Evolutionary conservation across 2,888 invertebrate species (phyloP).

Genomic region (Gonocerus acuteangulatus): DNA sequence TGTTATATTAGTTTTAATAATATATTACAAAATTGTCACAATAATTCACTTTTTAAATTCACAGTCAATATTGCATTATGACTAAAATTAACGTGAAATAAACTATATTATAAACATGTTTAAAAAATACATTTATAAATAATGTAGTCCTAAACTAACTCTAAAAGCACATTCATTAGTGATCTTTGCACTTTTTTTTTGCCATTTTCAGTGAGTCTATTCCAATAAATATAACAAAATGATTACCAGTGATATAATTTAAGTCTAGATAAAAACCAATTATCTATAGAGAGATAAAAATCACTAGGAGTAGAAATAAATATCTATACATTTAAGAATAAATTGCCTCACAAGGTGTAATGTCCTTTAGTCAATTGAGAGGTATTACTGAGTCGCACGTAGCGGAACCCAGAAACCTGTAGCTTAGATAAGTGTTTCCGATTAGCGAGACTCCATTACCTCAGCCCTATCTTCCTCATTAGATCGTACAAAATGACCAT

Average conservation of each 20-base stretch:
- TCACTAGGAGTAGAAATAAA: conserved; percentile 18
- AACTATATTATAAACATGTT: no score
- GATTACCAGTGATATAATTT: conserved; percentile 17
- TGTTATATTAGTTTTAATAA: no score
- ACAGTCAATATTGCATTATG: no score
- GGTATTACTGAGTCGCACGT: conserved; percentile 13
- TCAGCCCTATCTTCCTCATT: conserved; percentile 16
- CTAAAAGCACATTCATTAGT: conserved; percentile 13
- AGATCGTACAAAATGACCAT: conserved; percentile 6
- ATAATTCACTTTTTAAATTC: no score
- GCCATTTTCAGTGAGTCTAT: background rate
- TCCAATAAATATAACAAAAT: background rate
- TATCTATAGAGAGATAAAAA: background rate
- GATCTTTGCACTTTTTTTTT: conserved; percentile 21
- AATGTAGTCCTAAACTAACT: background rate
- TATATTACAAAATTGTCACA: no score
- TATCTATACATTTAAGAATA: background rate
- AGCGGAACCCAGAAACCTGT: conserved; percentile 13
- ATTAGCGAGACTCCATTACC: background rate
- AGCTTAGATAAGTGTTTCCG: conserved; percentile 19
- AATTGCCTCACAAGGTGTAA: background rate
- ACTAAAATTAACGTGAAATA: no score
- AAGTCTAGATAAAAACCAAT: conserved; percentile 15
- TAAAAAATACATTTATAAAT: background rate
- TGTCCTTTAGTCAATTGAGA: conserved; percentile 12